Conservation (phyloP, 2,888 invertebrate genomes). For the Griposia aprilina region DNA sequence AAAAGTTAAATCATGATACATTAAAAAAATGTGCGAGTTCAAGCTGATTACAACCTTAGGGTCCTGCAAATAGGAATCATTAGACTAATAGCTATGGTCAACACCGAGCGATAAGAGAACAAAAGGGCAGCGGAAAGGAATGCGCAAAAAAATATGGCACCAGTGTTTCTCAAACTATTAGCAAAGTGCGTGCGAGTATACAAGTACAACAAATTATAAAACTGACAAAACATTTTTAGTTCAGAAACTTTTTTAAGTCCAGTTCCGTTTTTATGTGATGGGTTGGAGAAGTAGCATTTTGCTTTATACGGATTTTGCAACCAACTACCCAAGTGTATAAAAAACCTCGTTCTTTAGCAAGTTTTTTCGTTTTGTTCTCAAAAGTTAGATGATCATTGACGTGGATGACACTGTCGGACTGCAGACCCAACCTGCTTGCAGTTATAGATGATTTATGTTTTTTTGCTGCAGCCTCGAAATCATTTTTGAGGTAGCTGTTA, state of each 20-base stretch:
- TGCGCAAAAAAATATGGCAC: too few relatives aligned
- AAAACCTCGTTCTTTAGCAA: background rate
- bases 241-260: background rate
- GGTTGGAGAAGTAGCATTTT: background rate
- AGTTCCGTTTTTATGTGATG: background rate
- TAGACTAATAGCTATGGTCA: background rate
- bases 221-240: background rate
- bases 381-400: background rate
- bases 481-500: too few relatives aligned
- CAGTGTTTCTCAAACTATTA: conserved; percentile 1
- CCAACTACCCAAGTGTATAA: background rate
- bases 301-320: background rate
- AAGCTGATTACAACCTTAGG: background rate
- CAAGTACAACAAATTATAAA: background rate
- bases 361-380: background rate
- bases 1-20: background rate
- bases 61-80: background rate
- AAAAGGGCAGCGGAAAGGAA: background rate
- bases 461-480: too few relatives aligned
- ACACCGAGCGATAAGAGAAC: background rate
- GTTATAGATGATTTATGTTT: too few relatives aligned
- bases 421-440: too few relatives aligned
- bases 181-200: background rate
- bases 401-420: too few relatives aligned
- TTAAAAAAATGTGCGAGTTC: background rate